phyloP scores from a whole-genome alignment of 2,888 invertebrate species.

The Drosophila yooni region DNA sequence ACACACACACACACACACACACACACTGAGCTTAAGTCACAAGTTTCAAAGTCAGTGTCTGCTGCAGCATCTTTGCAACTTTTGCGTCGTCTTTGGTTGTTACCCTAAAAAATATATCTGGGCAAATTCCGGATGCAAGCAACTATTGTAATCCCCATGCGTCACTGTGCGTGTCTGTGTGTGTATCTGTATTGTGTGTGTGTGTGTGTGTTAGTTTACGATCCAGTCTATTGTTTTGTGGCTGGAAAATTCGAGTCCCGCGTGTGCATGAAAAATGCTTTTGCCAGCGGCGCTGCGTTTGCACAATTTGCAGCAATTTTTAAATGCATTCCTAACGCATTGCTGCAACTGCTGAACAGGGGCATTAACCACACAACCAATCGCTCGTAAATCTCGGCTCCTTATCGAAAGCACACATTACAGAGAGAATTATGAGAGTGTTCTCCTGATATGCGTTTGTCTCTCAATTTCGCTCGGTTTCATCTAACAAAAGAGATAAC shows the following conservation, averaged over 20 bases:
- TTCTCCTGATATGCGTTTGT: neutral
- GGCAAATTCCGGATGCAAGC: slow-evolving; percentile 62
- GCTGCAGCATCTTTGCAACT: slow-evolving; percentile 56
- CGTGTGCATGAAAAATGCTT: slow-evolving; percentile 62
- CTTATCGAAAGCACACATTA: slow-evolving; percentile 39
- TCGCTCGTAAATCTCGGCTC: slow-evolving; percentile 41
- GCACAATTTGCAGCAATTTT: slow-evolving; percentile 64
- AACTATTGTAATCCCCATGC: slow-evolving; percentile 42
- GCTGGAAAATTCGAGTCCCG: slow-evolving; percentile 55
- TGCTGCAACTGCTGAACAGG: slow-evolving; percentile 25
- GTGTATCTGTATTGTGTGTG: slow-evolving; percentile 10
- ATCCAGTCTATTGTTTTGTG: slow-evolving; percentile 73
- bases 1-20: slow-evolving; percentile 14
- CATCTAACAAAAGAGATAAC: neutral
- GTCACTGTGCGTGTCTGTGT: slow-evolving; percentile 29
- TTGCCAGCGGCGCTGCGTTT: slow-evolving; percentile 62
- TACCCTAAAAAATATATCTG: slow-evolving; percentile 61
- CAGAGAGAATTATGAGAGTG: slow-evolving; percentile 22
- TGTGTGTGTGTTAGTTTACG: slow-evolving; percentile 48
- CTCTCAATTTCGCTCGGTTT: slow-evolving; percentile 2
- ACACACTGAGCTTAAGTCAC: slow-evolving; percentile 52
- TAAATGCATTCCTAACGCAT: slow-evolving; percentile 59
- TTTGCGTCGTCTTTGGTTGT: slow-evolving; percentile 52
- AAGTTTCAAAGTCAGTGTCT: slow-evolving; percentile 75
- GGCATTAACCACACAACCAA: slow-evolving; percentile 31